phyloP scores from a whole-genome alignment of 37 sponge, comb jelly and placozoan genomes.

The Diacarnus erythraeanus region DNA sequence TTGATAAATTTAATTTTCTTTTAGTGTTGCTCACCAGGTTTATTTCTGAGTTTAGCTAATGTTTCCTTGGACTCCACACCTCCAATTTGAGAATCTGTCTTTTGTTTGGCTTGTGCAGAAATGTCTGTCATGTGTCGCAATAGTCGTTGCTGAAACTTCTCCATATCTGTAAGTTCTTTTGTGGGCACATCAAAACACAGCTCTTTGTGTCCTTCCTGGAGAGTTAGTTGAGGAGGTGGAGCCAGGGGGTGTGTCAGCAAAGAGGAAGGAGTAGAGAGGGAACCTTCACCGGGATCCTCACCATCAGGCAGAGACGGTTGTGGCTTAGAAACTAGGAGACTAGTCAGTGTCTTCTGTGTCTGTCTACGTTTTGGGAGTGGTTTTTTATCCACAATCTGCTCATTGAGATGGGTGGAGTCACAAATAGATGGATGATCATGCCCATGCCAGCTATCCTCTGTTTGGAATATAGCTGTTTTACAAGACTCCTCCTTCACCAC shows the following conservation, averaged over 20 bases:
- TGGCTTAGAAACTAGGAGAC: neutral
- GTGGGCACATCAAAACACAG: neutral
- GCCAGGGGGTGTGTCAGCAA: neutral
- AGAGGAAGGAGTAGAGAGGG: neutral
- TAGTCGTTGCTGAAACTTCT: constrained; percentile 17
- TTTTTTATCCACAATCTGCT: too few relatives aligned
- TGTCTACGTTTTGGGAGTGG: too few relatives aligned
- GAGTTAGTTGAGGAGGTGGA: constrained; percentile 9
- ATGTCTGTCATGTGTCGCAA: neutral
- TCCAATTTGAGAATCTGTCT: neutral
- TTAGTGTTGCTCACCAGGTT: constrained; percentile 34
- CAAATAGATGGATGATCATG: too few relatives aligned
- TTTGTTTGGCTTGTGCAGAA: neutral
- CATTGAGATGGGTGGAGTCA: too few relatives aligned
- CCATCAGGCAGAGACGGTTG: neutral
- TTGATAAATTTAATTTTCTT: too few relatives aligned
- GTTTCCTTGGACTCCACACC: neutral
- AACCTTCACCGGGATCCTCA: neutral
- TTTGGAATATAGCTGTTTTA: too few relatives aligned
- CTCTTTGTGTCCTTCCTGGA: neutral
- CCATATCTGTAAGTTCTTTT: constrained; percentile 17
- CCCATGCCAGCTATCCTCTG: too few relatives aligned
- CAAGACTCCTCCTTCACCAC: too few relatives aligned
- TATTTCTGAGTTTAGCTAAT: constrained; percentile 19
- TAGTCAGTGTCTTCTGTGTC: neutral